A percentile compares a stretch with the other conserved stretches of the same genome.
phyloP scores from a whole-genome alignment of 2,113 vertebrate species.

The Aramus guarauna region DNA sequence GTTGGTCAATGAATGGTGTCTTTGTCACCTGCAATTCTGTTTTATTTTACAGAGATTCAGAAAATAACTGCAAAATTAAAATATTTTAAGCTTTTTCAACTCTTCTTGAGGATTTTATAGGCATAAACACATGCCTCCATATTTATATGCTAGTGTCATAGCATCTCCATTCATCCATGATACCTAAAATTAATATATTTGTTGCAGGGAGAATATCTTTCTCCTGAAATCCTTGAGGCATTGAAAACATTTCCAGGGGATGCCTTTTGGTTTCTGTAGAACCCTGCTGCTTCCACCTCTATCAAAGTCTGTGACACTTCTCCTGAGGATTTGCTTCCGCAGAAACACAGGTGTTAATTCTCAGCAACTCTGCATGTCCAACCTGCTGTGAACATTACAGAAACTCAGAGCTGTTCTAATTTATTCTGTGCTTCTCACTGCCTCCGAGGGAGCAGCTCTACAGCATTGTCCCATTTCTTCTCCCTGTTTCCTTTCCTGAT shows the following conservation, averaged over 20 bases:
- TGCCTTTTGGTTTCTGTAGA: not conserved
- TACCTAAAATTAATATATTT: not conserved
- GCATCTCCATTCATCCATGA: not conserved
- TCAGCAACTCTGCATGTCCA: conserved; percentile 24
- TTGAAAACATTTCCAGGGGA: not conserved
- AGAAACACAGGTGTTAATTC: conserved; percentile 35
- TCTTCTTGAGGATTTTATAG: not conserved
- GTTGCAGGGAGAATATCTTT: not conserved
- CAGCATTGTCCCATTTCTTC: not conserved
- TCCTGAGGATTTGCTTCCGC: conserved; percentile 24
- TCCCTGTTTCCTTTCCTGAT: not conserved
- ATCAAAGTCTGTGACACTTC: not conserved
- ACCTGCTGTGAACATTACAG: conserved; percentile 41
- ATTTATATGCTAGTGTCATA: not conserved
- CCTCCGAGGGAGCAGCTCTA: not conserved
- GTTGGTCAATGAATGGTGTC: not conserved
- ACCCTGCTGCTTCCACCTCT: not conserved
- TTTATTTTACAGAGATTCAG: not conserved
- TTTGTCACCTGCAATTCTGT: not conserved
- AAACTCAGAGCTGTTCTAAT: conserved; percentile 17
- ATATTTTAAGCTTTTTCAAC: not conserved
- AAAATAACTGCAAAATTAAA: not conserved
- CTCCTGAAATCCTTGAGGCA: not conserved
- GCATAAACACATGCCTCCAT: not conserved
- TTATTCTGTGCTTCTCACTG: not conserved